Conservation (phyloP, 2,888 invertebrate genomes). For the Pseudococcus jackbeardsleyi region DNA sequence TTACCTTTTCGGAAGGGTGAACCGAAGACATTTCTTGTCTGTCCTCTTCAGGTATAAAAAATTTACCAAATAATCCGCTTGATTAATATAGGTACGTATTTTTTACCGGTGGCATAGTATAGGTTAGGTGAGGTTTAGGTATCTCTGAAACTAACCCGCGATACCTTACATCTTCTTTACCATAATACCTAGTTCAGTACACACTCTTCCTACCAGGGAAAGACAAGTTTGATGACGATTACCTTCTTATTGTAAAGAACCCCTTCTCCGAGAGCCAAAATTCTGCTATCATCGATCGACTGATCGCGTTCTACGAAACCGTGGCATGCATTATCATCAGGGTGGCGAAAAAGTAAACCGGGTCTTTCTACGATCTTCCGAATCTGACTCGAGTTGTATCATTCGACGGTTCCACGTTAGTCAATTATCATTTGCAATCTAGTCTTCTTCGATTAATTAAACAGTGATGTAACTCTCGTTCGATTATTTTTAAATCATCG, state of each 20-base stretch:
- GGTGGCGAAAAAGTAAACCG: constrained; percentile 34
- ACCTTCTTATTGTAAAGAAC: constrained; percentile 59
- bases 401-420: constrained; percentile 5
- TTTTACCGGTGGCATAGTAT: neutral
- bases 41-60: neutral
- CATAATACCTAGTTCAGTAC: neutral
- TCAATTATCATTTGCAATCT: constrained; percentile 23
- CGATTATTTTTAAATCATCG: neutral
- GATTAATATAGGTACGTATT: neutral
- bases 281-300: constrained; percentile 56
- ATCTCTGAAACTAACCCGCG: neutral
- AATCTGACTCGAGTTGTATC: neutral
- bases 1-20: neutral
- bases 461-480: neutral
- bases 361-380: constrained; percentile 13
- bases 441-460: constrained; percentile 17
- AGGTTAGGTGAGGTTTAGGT: too few relatives aligned
- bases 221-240: constrained; percentile 56
- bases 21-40: neutral
- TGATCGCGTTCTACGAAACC: constrained; percentile 47
- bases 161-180: neutral
- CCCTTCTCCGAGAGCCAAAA: constrained; percentile 57
- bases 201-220: constrained; percentile 24
- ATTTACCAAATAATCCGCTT: neutral
- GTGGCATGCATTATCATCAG: constrained; percentile 32